phyloP scores from a whole-genome alignment of 2,113 vertebrate genomes.

The Herpailurus yagouaroundi region DNA sequence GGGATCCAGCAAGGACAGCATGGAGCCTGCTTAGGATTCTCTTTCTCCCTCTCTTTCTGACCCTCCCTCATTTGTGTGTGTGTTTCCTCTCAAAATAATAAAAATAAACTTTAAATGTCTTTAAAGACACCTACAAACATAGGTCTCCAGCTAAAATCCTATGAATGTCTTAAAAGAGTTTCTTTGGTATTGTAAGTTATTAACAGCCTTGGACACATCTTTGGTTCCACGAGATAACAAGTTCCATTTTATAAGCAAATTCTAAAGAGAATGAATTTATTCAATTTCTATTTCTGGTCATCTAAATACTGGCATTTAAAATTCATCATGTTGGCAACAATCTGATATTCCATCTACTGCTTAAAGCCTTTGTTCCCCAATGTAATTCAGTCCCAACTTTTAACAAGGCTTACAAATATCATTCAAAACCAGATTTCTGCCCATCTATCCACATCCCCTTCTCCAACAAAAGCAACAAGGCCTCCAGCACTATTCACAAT shows the following conservation, averaged over 20 bases:
- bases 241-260: neutral
- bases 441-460: neutral
- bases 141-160: neutral
- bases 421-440: neutral
- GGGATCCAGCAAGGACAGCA: too few species aligned
- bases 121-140: neutral
- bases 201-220: neutral
- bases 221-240: neutral
- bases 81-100: too few species aligned
- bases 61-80: too few species aligned
- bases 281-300: neutral
- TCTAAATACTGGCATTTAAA: neutral
- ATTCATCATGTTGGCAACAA: neutral
- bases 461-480: neutral
- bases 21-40: too few species aligned
- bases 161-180: neutral
- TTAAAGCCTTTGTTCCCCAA: neutral
- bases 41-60: too few species aligned
- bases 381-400: neutral
- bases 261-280: neutral
- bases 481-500: neutral
- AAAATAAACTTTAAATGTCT: neutral
- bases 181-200: conserved; percentile 1
- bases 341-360: neutral
- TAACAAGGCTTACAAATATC: conserved; percentile 6